Conservation (phyloP, 2,797 vertebrate species). For the Poecilia gillii region DNA sequence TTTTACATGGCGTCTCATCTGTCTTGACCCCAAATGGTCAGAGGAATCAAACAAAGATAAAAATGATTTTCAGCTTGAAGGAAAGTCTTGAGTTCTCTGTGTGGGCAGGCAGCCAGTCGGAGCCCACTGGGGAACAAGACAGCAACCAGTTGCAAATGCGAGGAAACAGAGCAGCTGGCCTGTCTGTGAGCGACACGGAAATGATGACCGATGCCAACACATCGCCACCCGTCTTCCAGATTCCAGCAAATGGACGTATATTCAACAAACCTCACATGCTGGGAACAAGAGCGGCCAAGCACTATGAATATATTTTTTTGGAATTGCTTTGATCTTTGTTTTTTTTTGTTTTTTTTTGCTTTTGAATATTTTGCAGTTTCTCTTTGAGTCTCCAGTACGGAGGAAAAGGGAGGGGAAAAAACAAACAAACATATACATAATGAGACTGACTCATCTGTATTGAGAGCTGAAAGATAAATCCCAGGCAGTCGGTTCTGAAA, state of each 20-base stretch:
- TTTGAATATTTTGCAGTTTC: constrained; percentile 15
- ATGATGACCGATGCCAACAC: constrained; percentile 35
- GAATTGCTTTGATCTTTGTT: constrained; percentile 4
- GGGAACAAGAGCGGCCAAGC: neutral
- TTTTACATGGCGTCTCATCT: constrained; percentile 48
- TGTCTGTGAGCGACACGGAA: constrained; percentile 8
- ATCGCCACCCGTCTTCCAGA: constrained; percentile 12
- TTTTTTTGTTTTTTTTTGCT: neutral
- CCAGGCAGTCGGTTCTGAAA: constrained; percentile 41
- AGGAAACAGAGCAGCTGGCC: constrained; percentile 44
- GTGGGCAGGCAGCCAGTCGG: constrained; percentile 29
- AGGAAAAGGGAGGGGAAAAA: neutral
- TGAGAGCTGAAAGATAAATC: constrained; percentile 39
- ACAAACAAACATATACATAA: constrained; percentile 2
- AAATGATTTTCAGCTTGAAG: constrained; percentile 50
- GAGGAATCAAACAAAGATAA: constrained; percentile 64
- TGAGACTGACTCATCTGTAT: constrained; percentile 31
- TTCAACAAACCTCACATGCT: constrained; percentile 4
- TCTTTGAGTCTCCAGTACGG: constrained; percentile 19
- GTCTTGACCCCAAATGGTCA: constrained; percentile 53
- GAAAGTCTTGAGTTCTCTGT: constrained; percentile 33
- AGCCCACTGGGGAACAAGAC: constrained; percentile 34
- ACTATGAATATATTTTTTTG: constrained; percentile 9
- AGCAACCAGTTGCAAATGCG: constrained; percentile 43
- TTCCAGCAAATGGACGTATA: neutral